These are phyloP conservation scores for Bombyx mandarina DNA, from an alignment of 1,140 invertebrate genomes.

Conservation along the genomic window DNA sequence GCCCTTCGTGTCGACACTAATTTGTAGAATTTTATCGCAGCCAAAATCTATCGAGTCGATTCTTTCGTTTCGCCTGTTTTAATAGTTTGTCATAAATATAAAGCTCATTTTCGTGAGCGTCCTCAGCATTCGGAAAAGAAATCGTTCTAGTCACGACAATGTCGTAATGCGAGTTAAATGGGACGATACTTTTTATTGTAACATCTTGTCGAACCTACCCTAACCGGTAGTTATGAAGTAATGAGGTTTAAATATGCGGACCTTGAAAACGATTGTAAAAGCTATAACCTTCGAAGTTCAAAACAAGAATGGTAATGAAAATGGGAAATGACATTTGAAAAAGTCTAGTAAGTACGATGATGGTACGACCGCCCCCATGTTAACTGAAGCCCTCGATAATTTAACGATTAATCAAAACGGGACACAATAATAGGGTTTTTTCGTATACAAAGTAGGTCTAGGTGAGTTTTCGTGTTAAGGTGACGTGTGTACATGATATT, in stretches of 20 bases:
- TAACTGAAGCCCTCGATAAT: too few relatives aligned
- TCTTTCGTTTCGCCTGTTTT: constrained; percentile 26
- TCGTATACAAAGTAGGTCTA: too few relatives aligned
- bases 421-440: too few relatives aligned
- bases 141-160: constrained; percentile 47
- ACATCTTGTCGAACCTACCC: constrained; percentile 49
- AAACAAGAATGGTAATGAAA: neutral
- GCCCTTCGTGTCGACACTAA: constrained; percentile 31
- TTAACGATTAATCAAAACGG: too few relatives aligned
- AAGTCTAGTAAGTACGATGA: too few relatives aligned
- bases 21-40: constrained; percentile 35
- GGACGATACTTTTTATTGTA: constrained; percentile 26
- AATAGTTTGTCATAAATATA: constrained; percentile 43
- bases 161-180: constrained; percentile 49
- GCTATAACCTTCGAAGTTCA: constrained; percentile 37
- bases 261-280: constrained; percentile 28
- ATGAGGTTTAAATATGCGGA: constrained; percentile 37
- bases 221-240: constrained; percentile 39
- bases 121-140: constrained; percentile 45
- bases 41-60: constrained; percentile 22
- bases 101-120: constrained; percentile 55
- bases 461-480: too few relatives aligned
- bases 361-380: too few relatives aligned
- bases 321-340: neutral
- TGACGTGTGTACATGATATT: too few relatives aligned